Base-by-base conservation (phyloP, 1,140 invertebrate species). In the Tachypleus tridentatus region DNA sequence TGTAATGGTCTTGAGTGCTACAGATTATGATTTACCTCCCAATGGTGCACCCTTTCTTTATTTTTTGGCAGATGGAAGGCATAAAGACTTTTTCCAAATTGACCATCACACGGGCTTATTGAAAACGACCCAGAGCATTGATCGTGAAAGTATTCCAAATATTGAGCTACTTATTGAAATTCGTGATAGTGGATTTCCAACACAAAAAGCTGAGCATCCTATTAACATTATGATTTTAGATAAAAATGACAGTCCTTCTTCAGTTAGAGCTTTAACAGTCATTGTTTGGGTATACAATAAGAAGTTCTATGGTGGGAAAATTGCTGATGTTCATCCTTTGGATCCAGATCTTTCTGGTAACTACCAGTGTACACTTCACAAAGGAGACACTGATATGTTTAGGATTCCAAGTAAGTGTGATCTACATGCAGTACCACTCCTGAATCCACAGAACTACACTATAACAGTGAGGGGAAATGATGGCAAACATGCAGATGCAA, bases 1-100 rank as follows among this genome's bases (percentile, higher is more conserved):
- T 48, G 69, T 70, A 5, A 70, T 93, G 82, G 88, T 85, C 0
- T 75, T 97, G 5, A 82, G 82, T 53, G 93, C 93, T 0, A 87
- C 80, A 51, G 94, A 98, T 82, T 85, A 87, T 3, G 93, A 97
- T 79, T 75, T 94, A 9, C 86, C 89, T 11, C 89, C 89, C 7
- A 95, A 95, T 74, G 90, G 89, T 9, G 89, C 86, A 29, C 93
- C 93, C 4, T 97, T 95, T 72, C 86, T 82, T 0, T 97, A 92
- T 73, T 78, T 78, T 60, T 76, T 94, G 3, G 79, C 92, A 11
- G 87, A 86, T 4, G 89, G 89, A 4, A 84, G 82, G 70, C 87
- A 92, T 71, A 83, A 84, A 72, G 84, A 87, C 66, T 82, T 84
- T 67, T 86, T 95, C 6, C 84, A 80, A 69, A 78, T 95, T 11